A percentile compares a stretch with the other conserved stretches of the same genome.
Evolutionary conservation across 2,113 vertebrate species (phyloP).

Genomic region (Rousettus leschenaultii): DNA sequence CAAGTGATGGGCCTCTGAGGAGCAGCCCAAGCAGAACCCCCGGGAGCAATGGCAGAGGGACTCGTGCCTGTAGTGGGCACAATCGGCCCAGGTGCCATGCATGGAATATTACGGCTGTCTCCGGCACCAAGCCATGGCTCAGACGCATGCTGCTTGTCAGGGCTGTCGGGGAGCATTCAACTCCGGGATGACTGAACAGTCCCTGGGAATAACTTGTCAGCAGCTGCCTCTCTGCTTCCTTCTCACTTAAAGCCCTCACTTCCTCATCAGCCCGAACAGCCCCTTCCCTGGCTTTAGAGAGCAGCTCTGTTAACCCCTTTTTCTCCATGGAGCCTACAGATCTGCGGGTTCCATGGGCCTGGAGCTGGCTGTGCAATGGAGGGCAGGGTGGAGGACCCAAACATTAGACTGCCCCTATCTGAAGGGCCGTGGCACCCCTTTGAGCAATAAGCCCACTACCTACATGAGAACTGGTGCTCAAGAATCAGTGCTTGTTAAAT

Average conservation of each 20-base stretch:
- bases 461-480: neutral
- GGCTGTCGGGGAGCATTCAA: neutral
- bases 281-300: neutral
- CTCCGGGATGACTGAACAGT: neutral
- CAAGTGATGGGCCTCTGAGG: rapidly evolving
- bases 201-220: neutral
- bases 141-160: rapidly evolving
- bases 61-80: rapidly evolving
- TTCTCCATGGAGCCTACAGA: neutral
- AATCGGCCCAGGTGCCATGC: rapidly evolving
- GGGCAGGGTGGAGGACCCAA: neutral
- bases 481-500: neutral
- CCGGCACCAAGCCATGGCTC: neutral
- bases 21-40: neutral
- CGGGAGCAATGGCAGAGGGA: rapidly evolving
- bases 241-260: neutral
- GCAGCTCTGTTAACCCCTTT: neutral
- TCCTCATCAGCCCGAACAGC: neutral
- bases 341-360: neutral
- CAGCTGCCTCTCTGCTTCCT: neutral
- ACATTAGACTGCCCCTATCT: neutral
- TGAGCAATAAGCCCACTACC: neutral
- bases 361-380: neutral
- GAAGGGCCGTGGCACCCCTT: neutral
- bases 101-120: rapidly evolving